Conservation (phyloP, 53 echinoderm and acorn worm species). For the Holothuria leucospilota region DNA sequence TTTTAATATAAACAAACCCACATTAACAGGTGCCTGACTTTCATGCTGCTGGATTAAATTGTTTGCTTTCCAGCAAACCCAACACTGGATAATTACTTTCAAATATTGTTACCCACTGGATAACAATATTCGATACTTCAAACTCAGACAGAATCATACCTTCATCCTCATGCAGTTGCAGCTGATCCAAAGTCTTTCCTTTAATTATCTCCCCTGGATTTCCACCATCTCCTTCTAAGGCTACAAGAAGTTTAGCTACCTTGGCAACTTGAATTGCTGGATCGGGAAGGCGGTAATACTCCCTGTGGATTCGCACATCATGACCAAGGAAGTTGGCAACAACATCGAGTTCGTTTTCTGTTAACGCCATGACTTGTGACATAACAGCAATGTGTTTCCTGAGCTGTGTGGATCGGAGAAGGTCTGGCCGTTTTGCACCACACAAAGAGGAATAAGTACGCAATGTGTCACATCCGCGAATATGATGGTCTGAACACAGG, state of each 20-base stretch:
- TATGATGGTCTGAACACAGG: conserved; percentile 1
- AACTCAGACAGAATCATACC: background rate
- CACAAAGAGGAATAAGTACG: background rate
- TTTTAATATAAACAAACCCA: too few relatives aligned
- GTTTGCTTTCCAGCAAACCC: too few relatives aligned
- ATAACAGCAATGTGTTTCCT: conserved; percentile 11
- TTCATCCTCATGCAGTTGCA: background rate
- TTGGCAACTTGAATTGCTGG: background rate
- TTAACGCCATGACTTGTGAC: too few relatives aligned
- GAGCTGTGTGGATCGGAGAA: conserved; percentile 14
- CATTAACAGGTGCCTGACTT: too few relatives aligned
- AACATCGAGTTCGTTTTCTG: too few relatives aligned
- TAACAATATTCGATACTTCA: background rate
- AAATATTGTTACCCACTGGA: too few relatives aligned
- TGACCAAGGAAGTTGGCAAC: background rate
- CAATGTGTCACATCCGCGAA: conserved; percentile 17
- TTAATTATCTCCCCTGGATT: background rate
- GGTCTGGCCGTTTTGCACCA: conserved; percentile 11
- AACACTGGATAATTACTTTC: too few relatives aligned
- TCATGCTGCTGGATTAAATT: too few relatives aligned
- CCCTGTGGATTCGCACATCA: background rate
- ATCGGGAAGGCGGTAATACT: background rate
- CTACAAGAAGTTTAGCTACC: background rate
- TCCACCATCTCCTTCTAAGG: background rate
- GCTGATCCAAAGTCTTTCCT: conserved; percentile 8